Conservation (phyloP, 2,888 invertebrate species). For the Panorpa germanica region DNA sequence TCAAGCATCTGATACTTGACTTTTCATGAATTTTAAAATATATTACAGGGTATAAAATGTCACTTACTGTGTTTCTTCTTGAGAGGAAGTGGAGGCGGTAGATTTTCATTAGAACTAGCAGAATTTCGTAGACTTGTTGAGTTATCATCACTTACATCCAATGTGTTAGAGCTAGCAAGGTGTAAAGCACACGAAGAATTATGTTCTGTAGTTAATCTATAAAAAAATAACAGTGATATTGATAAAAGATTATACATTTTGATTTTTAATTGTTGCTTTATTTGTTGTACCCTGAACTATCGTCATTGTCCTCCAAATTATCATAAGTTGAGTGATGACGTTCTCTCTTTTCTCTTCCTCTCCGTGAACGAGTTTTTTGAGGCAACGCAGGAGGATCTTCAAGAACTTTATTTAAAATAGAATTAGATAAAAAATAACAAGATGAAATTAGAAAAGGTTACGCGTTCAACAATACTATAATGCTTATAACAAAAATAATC, state of each 20-base stretch:
- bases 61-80: constrained; percentile 93
- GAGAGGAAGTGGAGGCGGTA: constrained; percentile 77
- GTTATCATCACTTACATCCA: constrained; percentile 31
- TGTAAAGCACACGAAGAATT: constrained; percentile 22
- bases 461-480: too few species aligned
- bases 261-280: constrained; percentile 17
- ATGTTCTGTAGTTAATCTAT: constrained; percentile 11
- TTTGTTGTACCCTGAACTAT: constrained; percentile 23
- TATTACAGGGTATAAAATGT: constrained; percentile 12
- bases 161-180: constrained; percentile 18
- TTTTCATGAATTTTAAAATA: constrained; percentile 4
- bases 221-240: constrained; percentile 11
- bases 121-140: constrained; percentile 19
- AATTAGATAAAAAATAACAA: too few species aligned
- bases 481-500: too few species aligned
- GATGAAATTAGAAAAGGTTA: too few species aligned
- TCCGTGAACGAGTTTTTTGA: constrained; percentile 28
- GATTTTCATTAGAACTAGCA: constrained; percentile 31
- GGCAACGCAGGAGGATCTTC: constrained; percentile 37
- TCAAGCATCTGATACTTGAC: constrained; percentile 10
- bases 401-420: too few species aligned
- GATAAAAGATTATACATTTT: neutral
- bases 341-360: constrained; percentile 30
- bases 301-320: constrained; percentile 37
- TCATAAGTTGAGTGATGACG: constrained; percentile 50